Evolutionary conservation across 1,140 invertebrate species (phyloP), one percentile per base, ranked within the genome.

Genomic region (Pogonus chalceus): DNA sequence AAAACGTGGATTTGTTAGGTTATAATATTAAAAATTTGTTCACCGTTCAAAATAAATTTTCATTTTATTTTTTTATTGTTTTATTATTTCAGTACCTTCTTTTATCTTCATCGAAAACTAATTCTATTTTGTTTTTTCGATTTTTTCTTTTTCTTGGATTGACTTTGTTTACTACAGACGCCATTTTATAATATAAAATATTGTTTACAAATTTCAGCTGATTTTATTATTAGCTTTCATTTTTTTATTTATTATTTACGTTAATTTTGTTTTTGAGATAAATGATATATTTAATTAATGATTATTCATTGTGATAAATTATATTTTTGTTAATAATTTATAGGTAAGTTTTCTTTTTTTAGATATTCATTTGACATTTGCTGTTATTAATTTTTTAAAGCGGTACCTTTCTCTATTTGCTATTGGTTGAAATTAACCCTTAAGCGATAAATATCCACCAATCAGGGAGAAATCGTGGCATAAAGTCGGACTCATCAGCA

Each of bases 401-500:
- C 20, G 4, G 20, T 53, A 37, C n/a, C 2, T 37, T 49, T 54
- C 53, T 21, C 57, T 49, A 9, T 10, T 49, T 49, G 7, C 21
- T 9, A 49, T 49, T 49, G 47, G 47, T 23, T 16, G 10, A 49
- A 10, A 55, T 60, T 56, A 23, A 51, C 51, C 57, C 59, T 55
- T 49, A 49, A 49, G 2, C 7, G n/a, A 35, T 20, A 24, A 49
- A 47, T 61, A 60, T 66, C 63, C 63, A 70, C 81, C 82, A 83
- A 84, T 82, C 72, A 73, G 71, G 71, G 64, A 52, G 59, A 74
- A 75, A 78, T 74, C 72, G 72, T 71, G 76, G 74, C 77, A 82
- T 81, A 84, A 85, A 85, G 80, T 82, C 79, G 79, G 79, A 78
- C 79, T 81, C 79, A 78, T 79, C 79, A 76, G 79, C 82, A 85